A percentile compares a stretch with the other conserved stretches of the same genome.
These are phyloP conservation scores for Syndactyla subalaris DNA, from an alignment of 2,797 vertebrate species.

Conservation along the genomic window DNA sequence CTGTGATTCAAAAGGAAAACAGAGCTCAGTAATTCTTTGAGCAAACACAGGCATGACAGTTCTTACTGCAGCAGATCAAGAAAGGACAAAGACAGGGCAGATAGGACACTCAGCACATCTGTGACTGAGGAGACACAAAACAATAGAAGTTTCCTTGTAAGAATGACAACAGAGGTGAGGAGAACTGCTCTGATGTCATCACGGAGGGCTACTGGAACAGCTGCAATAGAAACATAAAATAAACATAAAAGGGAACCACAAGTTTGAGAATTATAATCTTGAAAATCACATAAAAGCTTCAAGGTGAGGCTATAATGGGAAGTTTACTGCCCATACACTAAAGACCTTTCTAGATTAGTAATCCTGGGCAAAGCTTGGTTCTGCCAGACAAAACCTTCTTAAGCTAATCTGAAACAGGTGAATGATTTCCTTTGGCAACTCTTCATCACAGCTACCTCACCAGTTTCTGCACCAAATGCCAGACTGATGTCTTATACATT, in stretches of 20 bases:
- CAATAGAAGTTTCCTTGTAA: slow-evolving; percentile 5
- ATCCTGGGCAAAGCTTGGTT: background rate
- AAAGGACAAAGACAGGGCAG: background rate
- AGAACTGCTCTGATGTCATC: background rate
- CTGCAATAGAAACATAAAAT: background rate
- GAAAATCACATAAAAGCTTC: background rate
- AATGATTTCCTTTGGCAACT: background rate
- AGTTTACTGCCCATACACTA: background rate
- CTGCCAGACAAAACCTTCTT: background rate
- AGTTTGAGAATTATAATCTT: background rate
- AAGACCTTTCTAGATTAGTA: background rate
- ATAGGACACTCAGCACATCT: background rate
- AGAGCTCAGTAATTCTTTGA: background rate
- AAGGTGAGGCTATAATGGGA: background rate
- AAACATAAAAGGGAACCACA: background rate
- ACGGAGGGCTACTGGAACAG: background rate
- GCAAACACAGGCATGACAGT: slow-evolving; percentile 6
- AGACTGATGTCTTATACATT: background rate
- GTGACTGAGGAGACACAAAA: slow-evolving; percentile 10
- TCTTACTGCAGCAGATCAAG: background rate
- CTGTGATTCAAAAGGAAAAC: slow-evolving; percentile 3
- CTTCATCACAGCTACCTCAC: background rate
- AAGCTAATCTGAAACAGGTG: background rate
- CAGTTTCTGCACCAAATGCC: background rate
- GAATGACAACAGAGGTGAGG: background rate